A percentile compares a stretch with the other conserved stretches of the same genome.
Conservation (phyloP, 2,797 vertebrate species). For the Rhabdophis nuchalis region DNA sequence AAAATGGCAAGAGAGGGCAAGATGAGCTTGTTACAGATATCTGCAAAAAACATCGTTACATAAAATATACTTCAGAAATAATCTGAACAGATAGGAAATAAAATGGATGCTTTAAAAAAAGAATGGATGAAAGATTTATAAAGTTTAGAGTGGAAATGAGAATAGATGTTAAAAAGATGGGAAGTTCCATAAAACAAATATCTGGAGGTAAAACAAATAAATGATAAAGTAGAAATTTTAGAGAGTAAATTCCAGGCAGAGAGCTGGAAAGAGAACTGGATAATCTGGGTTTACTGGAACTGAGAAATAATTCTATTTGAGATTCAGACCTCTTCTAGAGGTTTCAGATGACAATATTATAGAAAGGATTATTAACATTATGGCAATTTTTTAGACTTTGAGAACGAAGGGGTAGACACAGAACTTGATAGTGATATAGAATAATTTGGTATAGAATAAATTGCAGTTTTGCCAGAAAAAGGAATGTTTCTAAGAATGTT, state of each 20-base stretch:
- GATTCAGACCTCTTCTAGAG: background rate
- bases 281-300: background rate
- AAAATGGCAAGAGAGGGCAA: background rate
- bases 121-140: background rate
- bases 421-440: background rate
- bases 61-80: background rate
- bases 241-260: background rate
- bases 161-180: background rate
- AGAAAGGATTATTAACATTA: background rate
- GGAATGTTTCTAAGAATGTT: background rate
- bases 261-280: background rate
- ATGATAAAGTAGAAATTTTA: background rate
- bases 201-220: background rate
- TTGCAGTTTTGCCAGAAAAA: background rate
- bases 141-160: background rate
- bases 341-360: background rate
- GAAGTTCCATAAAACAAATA: background rate
- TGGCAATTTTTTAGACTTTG: background rate
- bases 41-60: background rate
- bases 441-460: background rate
- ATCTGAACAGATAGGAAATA: background rate
- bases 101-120: background rate
- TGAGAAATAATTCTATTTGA: background rate
- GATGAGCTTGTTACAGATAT: background rate
- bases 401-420: background rate